Percentiles rank a stretch among this genome's conserved stretches.
phyloP scores from a whole-genome alignment of 2,797 vertebrate species.

The Tiaroga cobitis region DNA sequence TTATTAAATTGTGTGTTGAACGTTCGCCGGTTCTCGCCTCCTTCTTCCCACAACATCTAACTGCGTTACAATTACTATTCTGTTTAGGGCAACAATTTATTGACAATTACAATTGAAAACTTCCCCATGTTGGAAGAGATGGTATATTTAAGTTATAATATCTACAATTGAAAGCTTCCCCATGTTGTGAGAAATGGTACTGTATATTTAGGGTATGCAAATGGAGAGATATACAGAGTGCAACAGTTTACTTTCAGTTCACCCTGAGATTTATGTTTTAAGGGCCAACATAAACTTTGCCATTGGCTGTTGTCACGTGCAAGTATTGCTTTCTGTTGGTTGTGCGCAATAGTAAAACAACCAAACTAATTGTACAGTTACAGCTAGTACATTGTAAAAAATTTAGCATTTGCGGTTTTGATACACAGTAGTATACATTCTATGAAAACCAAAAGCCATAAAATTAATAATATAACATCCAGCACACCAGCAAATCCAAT shows the following conservation, averaged over 20 bases:
- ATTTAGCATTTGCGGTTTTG: not conserved
- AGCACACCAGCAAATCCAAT: conserved; percentile 40
- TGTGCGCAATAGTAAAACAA: not conserved
- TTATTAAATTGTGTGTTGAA: too few species aligned
- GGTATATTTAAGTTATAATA: too few species aligned
- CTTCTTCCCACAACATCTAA: too few species aligned
- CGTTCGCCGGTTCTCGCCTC: too few species aligned
- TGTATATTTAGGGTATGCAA: too few species aligned
- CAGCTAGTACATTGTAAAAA: not conserved
- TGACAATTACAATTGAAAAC: too few species aligned
- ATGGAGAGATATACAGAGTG: not conserved
- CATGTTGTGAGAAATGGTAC: too few species aligned
- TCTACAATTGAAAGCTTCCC: too few species aligned
- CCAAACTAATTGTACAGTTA: not conserved
- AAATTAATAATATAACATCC: not conserved
- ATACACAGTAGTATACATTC: not conserved
- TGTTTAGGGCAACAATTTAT: too few species aligned
- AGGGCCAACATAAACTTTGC: not conserved
- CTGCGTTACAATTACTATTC: too few species aligned
- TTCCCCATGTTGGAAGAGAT: too few species aligned
- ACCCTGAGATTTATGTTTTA: not conserved
- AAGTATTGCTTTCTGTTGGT: not conserved
- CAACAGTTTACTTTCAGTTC: conserved; percentile 4
- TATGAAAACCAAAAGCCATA: not conserved
- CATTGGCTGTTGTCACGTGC: not conserved